These are phyloP conservation scores for Saimiri boliviensis DNA, from an alignment of 2,113 vertebrate species.

Conservation along the genomic window DNA sequence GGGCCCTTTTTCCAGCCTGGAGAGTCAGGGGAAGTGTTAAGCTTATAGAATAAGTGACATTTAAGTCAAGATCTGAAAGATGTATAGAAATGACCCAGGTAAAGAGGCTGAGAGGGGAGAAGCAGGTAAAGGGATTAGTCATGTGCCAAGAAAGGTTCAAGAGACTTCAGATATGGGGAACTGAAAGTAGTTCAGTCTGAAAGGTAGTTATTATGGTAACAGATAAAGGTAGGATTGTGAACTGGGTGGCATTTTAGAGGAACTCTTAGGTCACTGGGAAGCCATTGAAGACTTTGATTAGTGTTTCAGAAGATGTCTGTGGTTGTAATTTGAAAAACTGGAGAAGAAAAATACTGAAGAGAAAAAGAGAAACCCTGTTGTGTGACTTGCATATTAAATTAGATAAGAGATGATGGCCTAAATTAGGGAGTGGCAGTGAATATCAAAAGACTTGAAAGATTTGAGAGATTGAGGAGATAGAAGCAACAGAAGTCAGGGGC, in stretches of 20 bases:
- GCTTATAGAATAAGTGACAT: neutral
- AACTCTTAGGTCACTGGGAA: neutral
- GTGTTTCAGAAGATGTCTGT: slow-evolving; percentile 22
- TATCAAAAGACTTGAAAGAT: neutral
- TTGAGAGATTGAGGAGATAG: neutral
- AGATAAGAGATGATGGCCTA: neutral
- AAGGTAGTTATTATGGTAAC: neutral
- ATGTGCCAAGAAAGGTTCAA: neutral
- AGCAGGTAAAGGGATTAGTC: neutral
- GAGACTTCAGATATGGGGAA: neutral
- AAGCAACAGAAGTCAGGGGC: neutral
- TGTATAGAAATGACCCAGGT: neutral
- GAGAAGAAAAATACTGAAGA: neutral
- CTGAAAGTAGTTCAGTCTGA: slow-evolving; percentile 12
- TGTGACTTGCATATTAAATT: neutral
- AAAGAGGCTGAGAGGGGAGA: neutral
- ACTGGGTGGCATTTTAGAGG: neutral
- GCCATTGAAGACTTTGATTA: slow-evolving; percentile 2
- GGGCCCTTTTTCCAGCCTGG: neutral
- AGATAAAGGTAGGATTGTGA: neutral
- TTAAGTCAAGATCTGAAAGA: neutral
- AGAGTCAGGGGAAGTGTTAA: neutral
- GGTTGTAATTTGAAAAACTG: neutral
- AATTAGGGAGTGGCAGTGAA: neutral
- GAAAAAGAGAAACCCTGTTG: neutral